These are phyloP conservation scores for Augochlorella aurata DNA, from an alignment of 2,888 invertebrate species.

Conservation along the genomic window DNA sequence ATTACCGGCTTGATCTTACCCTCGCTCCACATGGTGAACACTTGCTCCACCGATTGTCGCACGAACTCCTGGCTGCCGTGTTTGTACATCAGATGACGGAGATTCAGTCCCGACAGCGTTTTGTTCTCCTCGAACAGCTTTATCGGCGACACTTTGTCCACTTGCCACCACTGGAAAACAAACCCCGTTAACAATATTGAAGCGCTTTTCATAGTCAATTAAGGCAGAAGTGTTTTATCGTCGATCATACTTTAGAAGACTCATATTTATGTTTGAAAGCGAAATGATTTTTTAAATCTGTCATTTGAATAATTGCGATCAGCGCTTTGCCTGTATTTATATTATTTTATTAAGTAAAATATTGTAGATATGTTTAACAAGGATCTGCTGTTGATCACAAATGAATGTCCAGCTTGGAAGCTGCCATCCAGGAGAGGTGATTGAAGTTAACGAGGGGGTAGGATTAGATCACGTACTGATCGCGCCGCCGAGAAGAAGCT, in stretches of 20 bases:
- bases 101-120: slow-evolving; percentile 91
- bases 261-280: too few relatives aligned
- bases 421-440: not conserved
- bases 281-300: too few relatives aligned
- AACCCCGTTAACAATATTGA: not conserved
- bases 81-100: slow-evolving; percentile 92
- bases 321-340: too few relatives aligned
- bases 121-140: slow-evolving; percentile 95
- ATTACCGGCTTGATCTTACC: slow-evolving; percentile 91
- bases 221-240: not conserved
- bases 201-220: too few relatives aligned
- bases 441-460: not conserved
- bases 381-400: not conserved
- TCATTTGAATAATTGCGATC: too few relatives aligned
- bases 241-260: not conserved
- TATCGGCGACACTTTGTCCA: slow-evolving; percentile 94
- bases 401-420: not conserved
- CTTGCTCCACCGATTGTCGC: slow-evolving; percentile 87
- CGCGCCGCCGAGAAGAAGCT: slow-evolving; percentile 95
- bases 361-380: not conserved
- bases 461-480: slow-evolving; percentile 85
- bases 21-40: slow-evolving; percentile 89
- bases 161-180: slow-evolving; percentile 92
- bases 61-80: slow-evolving; percentile 89
- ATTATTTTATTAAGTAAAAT: too few relatives aligned